Base-by-base conservation (phyloP, 1,140 invertebrate species). In the Dinothrombium tinctorium region DNA sequence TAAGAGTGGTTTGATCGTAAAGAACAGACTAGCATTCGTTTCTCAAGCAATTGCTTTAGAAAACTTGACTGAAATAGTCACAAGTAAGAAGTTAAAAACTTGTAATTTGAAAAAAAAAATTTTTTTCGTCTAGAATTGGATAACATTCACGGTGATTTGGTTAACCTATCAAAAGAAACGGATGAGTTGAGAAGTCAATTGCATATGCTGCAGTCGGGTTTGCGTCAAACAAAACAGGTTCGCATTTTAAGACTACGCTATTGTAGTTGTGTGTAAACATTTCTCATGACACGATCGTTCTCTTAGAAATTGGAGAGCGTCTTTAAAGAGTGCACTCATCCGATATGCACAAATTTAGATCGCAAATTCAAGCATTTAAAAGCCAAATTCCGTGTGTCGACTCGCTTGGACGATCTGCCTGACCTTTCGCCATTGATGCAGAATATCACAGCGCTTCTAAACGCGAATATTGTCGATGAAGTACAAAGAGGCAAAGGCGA, bases 21-120 rank as follows among this genome's bases (percentile, higher is more conserved):
- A 70, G 47, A 64, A 69, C 44, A 63, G 72, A 52, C 56, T 78
- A 45, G 65, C 68, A n/a, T 64, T 72, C 49, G 68, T 71, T 44
- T 76, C 76, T 2, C 69, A 72, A 50, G 74, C 74, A 1, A 68
- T 70, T 28, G 72, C 76, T 0, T 58, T 83, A 33, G 67, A 68
- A n/a, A 71, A 75, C 53, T 56, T 82, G 15, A 71, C 70, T 44
- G 64, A 67, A 6, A 72, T 83, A 50, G 72, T 76, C 11, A 29
- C 48, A 26, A 42, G 47, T 48, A 36, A 25, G 44, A 25, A 6
- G 19, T 21, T 7, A 21, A 5, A 36, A 7, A 21, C 11, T 33
- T 4, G 9, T 12, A 11, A 21, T 11, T 21, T 9, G 23, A 28
- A 28, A 28, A 28, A 28, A 8, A 28, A 28, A 28, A n/a, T 6